Conservation (phyloP, 2,797 vertebrate genomes). For the Hippocampus kuda region DNA sequence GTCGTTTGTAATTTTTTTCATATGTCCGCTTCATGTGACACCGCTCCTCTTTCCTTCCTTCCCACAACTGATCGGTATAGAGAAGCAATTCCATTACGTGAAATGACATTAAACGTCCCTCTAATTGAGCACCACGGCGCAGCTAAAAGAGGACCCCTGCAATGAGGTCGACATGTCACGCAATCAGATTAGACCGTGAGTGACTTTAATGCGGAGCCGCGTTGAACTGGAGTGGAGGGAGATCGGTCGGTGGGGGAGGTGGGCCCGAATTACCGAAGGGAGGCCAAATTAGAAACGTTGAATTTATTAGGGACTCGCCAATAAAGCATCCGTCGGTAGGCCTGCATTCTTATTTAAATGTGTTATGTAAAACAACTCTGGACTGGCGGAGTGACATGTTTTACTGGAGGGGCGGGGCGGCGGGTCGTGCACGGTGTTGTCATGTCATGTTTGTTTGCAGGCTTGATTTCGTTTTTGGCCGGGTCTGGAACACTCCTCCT, state of each 20-base stretch:
- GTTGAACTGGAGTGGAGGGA: constrained; percentile 10
- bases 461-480: not conserved
- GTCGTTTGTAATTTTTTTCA: not conserved
- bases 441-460: constrained; percentile 4
- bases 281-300: constrained; percentile 4
- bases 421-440: not conserved
- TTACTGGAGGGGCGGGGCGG: constrained; percentile 23
- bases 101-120: constrained; percentile 8
- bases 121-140: constrained; percentile 12
- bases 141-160: constrained; percentile 6
- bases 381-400: constrained; percentile 18
- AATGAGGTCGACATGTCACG: constrained; percentile 33
- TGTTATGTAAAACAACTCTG: constrained; percentile 33
- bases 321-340: constrained; percentile 22
- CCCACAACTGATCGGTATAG: not conserved
- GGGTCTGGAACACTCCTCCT: not conserved
- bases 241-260: constrained; percentile 15
- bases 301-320: constrained; percentile 29
- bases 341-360: constrained; percentile 31
- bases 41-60: not conserved
- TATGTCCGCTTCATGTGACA: constrained; percentile 6
- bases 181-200: constrained; percentile 19
- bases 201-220: constrained; percentile 19
- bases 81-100: constrained; percentile 1
- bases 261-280: constrained; percentile 16